Conservation (phyloP, 2,113 vertebrate species). For the Syngnathus scovelli region DNA sequence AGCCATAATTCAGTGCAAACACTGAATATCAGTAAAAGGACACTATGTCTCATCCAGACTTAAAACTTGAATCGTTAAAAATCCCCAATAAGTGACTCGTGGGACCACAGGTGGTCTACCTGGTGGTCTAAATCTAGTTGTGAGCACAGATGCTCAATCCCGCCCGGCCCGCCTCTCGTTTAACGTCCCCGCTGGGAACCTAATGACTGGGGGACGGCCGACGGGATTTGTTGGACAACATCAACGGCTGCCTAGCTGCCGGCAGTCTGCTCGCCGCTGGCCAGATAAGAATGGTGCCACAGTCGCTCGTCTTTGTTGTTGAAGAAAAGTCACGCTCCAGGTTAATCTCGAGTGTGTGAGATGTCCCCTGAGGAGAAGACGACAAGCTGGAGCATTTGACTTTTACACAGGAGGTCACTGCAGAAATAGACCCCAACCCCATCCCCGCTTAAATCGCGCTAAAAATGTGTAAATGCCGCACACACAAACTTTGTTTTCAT, state of each 20-base stretch:
- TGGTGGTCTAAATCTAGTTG: slow-evolving; percentile 39
- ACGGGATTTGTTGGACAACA: slow-evolving; percentile 55
- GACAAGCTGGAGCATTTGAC: slow-evolving; percentile 32
- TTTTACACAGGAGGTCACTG: slow-evolving; percentile 32
- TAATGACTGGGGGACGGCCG: slow-evolving; percentile 47
- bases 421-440: slow-evolving; percentile 33
- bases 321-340: slow-evolving; percentile 5
- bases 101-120: slow-evolving; percentile 46
- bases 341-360: slow-evolving; percentile 32
- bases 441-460: background rate
- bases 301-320: no score
- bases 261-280: slow-evolving; percentile 23
- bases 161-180: background rate
- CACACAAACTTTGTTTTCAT: background rate
- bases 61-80: background rate
- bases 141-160: slow-evolving; percentile 43
- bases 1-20: no score
- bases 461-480: background rate
- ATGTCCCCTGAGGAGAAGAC: slow-evolving; percentile 35
- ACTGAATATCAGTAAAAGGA: no score
- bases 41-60: no score
- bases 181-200: slow-evolving; percentile 42
- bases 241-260: slow-evolving; percentile 18
- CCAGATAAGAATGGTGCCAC: background rate
- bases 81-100: background rate